Evolutionary conservation across 2,888 invertebrate species (phyloP).

Genomic region (Conchocele bisecta): DNA sequence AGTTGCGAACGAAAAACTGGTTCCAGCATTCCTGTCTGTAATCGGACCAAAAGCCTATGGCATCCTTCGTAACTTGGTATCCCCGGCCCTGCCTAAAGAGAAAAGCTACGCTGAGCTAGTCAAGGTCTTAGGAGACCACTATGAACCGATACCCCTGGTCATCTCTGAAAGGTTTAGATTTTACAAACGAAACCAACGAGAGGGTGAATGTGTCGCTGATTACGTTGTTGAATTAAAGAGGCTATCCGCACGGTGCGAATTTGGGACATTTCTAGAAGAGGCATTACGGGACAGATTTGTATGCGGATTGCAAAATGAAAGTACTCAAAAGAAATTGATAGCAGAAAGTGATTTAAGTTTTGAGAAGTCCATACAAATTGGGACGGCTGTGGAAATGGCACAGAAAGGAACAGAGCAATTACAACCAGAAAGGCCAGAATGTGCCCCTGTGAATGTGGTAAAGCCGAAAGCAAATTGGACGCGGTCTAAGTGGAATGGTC

Average conservation of each 20-base stretch:
- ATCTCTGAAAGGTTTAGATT: conserved; percentile 38
- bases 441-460: background rate
- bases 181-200: conserved; percentile 24
- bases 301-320: conserved; percentile 20
- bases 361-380: conserved; percentile 6
- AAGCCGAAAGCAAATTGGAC: too few relatives aligned
- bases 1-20: conserved; percentile 10
- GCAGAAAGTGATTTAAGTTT: conserved; percentile 19
- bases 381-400: conserved; percentile 33
- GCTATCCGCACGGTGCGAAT: conserved; percentile 18
- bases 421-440: background rate
- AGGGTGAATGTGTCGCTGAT: conserved; percentile 12
- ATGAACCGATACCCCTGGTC: conserved; percentile 14
- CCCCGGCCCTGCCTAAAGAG: conserved; percentile 20
- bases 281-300: conserved; percentile 32
- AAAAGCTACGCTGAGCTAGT: conserved; percentile 4
- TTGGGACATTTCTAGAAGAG: conserved; percentile 22
- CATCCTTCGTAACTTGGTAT: conserved; percentile 12
- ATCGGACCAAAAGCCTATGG: conserved; percentile 9
- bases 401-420: too few relatives aligned
- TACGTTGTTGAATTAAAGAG: conserved; percentile 18
- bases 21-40: conserved; percentile 21
- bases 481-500: too few relatives aligned
- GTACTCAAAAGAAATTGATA: conserved; percentile 25
- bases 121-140: conserved; percentile 15